Conservation (phyloP, 2,113 vertebrate species). For the Melanostigma gelatinosum region DNA sequence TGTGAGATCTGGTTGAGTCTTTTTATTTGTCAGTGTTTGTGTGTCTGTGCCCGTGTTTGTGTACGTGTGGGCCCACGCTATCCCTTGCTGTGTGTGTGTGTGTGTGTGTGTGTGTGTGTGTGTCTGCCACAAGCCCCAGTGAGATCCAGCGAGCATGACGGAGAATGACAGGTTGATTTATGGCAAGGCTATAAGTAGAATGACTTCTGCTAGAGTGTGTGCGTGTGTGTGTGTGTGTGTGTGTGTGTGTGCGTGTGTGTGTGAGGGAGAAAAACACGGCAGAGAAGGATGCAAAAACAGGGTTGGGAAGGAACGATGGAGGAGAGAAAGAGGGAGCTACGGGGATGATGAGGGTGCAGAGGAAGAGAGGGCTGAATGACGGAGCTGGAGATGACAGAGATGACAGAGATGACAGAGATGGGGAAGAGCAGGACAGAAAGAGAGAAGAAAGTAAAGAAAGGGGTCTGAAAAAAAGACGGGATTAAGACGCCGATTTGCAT, state of each 20-base stretch:
- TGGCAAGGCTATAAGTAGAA: constrained; percentile 83
- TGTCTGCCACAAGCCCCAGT: constrained; percentile 68
- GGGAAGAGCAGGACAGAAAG: not conserved
- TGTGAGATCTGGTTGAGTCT: constrained; percentile 18
- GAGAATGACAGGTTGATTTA: constrained; percentile 83
- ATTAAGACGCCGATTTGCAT: constrained; percentile 56
- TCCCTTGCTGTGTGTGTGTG: constrained; percentile 18
- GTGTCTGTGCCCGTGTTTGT: constrained; percentile 21
- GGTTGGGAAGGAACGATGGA: constrained; percentile 38
- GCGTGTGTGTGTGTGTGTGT: constrained; percentile 40
- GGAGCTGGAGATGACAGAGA: constrained; percentile 23
- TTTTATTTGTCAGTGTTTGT: constrained; percentile 46
- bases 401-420: constrained; percentile 17
- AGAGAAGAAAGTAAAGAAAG: not conserved
- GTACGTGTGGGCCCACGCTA: constrained; percentile 41
- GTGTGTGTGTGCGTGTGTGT: constrained; percentile 29
- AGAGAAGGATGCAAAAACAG: constrained; percentile 35
- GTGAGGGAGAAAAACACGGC: constrained; percentile 31
- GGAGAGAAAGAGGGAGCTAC: constrained; percentile 25
- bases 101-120: constrained; percentile 41
- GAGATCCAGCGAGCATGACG: constrained; percentile 82
- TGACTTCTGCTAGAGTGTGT: constrained; percentile 69
- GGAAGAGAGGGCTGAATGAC: constrained; percentile 32
- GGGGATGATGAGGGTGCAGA: constrained; percentile 28
- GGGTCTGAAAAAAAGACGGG: constrained; percentile 35